Evolutionary conservation across 37 sponge, comb jelly and placozoan species (phyloP).

Genomic region (Oopsacas minuta): DNA sequence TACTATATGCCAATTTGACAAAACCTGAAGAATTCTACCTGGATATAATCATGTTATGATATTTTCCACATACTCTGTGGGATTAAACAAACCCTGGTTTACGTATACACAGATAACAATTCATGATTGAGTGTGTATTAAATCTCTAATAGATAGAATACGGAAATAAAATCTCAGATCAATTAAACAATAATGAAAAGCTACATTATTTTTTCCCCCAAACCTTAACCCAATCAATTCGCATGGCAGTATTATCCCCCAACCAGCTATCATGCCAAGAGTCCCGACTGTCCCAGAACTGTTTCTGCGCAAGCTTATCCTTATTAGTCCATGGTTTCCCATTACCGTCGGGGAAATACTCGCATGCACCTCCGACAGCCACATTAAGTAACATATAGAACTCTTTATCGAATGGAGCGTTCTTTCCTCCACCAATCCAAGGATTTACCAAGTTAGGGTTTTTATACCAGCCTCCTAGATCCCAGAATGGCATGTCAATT

Average conservation of each 20-base stretch:
- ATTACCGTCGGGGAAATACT: constrained; percentile 49
- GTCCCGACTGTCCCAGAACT: constrained; percentile 28
- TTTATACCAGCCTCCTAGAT: constrained; percentile 27
- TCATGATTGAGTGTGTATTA: too few species aligned
- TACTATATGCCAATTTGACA: too few species aligned
- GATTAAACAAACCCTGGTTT: too few species aligned
- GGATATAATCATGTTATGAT: too few species aligned
- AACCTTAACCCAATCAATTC: constrained; percentile 47
- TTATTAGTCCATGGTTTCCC: constrained; percentile 55
- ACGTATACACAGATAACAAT: too few species aligned
- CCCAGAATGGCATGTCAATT: constrained; percentile 44
- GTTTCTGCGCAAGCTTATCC: constrained; percentile 33
- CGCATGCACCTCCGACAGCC: constrained; percentile 49
- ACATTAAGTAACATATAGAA: constrained; percentile 50
- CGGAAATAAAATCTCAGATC: too few species aligned
- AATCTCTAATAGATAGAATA: too few species aligned
- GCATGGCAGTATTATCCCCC: constrained; percentile 28
- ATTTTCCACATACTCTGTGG: too few species aligned
- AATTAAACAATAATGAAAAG: too few species aligned
- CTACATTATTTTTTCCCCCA: constrained; percentile 22
- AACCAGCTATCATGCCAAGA: constrained; percentile 49
- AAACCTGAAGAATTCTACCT: too few species aligned
- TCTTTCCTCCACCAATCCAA: constrained; percentile 32
- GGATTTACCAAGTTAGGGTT: constrained; percentile 36
- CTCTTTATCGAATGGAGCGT: constrained; percentile 51